phyloP scores from a whole-genome alignment of 2,797 vertebrate species.

The Arnoldichthys spilopterus region DNA sequence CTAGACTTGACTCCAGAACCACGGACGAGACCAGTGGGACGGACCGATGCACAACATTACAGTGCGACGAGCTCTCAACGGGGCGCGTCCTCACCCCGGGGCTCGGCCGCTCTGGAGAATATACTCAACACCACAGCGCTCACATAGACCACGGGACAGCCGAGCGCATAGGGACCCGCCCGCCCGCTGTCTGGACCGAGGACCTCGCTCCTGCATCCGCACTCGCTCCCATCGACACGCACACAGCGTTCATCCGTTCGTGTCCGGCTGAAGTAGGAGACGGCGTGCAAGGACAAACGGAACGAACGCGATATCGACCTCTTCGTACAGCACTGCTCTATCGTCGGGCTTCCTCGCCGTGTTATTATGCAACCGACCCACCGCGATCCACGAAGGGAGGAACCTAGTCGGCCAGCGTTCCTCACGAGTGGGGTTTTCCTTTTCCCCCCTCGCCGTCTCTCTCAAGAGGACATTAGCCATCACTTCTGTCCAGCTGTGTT shows the following conservation, averaged over 20 bases:
- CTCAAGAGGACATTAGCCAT: conserved; percentile 34
- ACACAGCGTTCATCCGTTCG: conserved; percentile 32
- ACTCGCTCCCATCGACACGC: conserved; percentile 33
- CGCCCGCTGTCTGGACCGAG: conserved; percentile 41
- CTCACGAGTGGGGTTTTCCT: conserved; percentile 23
- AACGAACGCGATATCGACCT: conserved; percentile 39
- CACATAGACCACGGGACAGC: conserved; percentile 1
- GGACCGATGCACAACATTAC: conserved; percentile 14
- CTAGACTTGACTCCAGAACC: background rate
- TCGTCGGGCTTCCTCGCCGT: conserved; percentile 57
- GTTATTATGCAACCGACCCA: conserved; percentile 58
- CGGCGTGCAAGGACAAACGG: conserved; percentile 24
- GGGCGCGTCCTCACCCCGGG: conserved; percentile 1
- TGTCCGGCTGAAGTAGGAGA: conserved; percentile 39
- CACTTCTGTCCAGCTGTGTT: conserved; percentile 35
- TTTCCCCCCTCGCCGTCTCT: background rate
- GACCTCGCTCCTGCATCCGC: conserved; percentile 33
- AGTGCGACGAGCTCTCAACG: conserved; percentile 10
- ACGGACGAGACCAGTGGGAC: background rate
- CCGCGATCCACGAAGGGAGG: conserved; percentile 42
- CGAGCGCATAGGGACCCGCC: conserved; percentile 11
- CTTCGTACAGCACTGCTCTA: conserved; percentile 59
- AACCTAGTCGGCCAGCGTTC: conserved; percentile 21
- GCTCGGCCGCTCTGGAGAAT: conserved; percentile 8
- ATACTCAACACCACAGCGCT: background rate